Evolutionary conservation across 2,797 vertebrate genomes (phyloP), one percentile per base, ranked within the genome.

Genomic region (Oreonectes daqikongensis): DNA sequence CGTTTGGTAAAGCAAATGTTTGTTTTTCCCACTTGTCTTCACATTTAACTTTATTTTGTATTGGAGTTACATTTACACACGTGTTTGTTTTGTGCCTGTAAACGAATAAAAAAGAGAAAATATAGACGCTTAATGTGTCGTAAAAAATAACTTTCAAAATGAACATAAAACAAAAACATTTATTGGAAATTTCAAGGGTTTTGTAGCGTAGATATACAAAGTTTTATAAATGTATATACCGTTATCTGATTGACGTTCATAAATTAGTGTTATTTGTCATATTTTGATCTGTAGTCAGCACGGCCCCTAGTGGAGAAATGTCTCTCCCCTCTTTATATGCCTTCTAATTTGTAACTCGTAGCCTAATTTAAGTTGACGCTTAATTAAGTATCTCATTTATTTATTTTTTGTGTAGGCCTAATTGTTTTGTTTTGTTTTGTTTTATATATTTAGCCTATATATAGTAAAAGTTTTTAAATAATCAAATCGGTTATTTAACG

Each of bases 261-360:
- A 32, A 57, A 75, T 35, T 9, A 40, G 65, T 40, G 66, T 50
- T 40, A 69, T 69, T 20, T 17, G 66, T 77, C 53, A 60, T 28
- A 77, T 69, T 77, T 55, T 22, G 59, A 53, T 77, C 75, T 70
- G 68, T 71, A 86, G 82, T 82, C 83, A 79, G 72, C 63, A 87
- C 92, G 92, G 89, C 93, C 89, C 85, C 93, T 93, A 90, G 92
- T 86, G 92, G 92, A 86, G 81, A 85, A 63, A 85, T 28, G 10
- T 18, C 69, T 53, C 9, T n/a, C 26, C 40, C 64, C 48, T 68
- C 44, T 67, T 38, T n/a, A 11, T 40, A 42, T 20, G 18, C 18
- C 44, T 69, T 15, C 50, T 55, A 24, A 78, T 71, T 53, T 32
- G 26, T 59, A 68, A 55, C 48, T 44, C 46, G 1, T 42, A 42